Evolutionary conservation across 2,113 vertebrate species (phyloP), one percentile per base, ranked within the genome.

Genomic region (Brachyhypopomus gauderio): DNA sequence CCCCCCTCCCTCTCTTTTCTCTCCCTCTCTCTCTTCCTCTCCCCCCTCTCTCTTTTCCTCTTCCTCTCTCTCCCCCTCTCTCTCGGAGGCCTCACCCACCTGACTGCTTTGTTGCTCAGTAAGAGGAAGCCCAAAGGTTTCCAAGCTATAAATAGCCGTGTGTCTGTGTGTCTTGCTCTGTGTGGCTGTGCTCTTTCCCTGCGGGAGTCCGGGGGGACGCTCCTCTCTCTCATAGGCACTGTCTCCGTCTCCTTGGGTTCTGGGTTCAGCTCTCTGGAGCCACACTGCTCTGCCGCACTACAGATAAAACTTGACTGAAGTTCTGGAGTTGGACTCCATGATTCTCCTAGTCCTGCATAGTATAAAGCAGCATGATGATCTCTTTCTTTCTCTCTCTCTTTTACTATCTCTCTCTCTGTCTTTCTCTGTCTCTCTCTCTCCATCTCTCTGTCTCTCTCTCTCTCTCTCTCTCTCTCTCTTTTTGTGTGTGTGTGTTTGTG

Each of bases 271-370:
- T 71, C 74, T 76, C 36, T 60, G 3, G n/a, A 77, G 36, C 66
- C 72, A 48, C 56, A 64, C 27, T 36, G 59, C 41, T 74, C 71
- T 75, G 60, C 63, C 41, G 58, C 14, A 14, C 81, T 55, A 64
- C 69, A 83, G 84, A 79, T 82, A 82, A 83, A 85, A 30, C 74
- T 56, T 52, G 38, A 78, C 77, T 76, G n/a, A 79, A 80, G 77
- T 59, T 20, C 72, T 58, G 27, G 45, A 75, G n/a, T 48, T 75
- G 71, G 9, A 74, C 52, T 64, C 63, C 17, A 34, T 62, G 78
- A 70, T 59, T 80, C 73, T 72, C 56, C 25, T 17, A 58, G 41
- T 77, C 25, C 17, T 59, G 64, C 75, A 52, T 64, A 80, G 63
- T 71, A 55, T 23, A 80, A 78, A 62, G 66, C 55, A 70, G n/a